phyloP scores from a whole-genome alignment of 2,797 vertebrate genomes.

The Bradypus variegatus region DNA sequence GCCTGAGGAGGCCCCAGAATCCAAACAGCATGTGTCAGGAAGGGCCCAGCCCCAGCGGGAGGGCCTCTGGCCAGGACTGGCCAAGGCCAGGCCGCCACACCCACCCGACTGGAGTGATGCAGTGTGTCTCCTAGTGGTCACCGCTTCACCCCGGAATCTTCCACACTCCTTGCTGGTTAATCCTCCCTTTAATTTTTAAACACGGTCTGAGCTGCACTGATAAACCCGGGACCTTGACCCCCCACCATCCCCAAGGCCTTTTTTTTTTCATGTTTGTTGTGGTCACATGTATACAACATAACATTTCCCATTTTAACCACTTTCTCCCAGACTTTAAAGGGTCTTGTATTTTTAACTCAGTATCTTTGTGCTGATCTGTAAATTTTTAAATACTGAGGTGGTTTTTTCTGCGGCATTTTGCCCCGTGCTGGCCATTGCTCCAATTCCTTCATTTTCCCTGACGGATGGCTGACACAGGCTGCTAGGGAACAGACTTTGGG shows the following conservation, averaged over 20 bases:
- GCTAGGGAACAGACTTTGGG: background rate
- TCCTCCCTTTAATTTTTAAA: background rate
- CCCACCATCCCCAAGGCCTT: too few species aligned
- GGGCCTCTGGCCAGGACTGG: background rate
- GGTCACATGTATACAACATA: too few species aligned
- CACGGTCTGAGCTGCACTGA: background rate
- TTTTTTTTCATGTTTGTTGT: too few species aligned
- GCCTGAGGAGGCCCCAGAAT: constrained; percentile 39
- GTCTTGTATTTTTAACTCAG: background rate
- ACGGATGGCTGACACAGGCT: background rate
- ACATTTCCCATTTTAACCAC: too few species aligned
- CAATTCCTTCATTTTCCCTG: rapidly evolving
- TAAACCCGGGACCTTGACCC: background rate
- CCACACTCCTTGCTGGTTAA: background rate
- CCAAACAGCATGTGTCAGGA: constrained; percentile 19
- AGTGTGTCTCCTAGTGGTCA: background rate
- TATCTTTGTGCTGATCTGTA: background rate
- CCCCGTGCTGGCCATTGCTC: background rate
- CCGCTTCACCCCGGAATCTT: background rate
- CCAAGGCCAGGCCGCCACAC: background rate
- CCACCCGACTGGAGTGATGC: background rate
- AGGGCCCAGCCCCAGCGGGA: background rate
- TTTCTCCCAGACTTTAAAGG: background rate
- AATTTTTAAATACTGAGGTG: background rate
- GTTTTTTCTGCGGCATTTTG: background rate